These are phyloP conservation scores for Antedon bifida DNA, from an alignment of 35 echinoderm and acorn worm genomes.

Conservation along the genomic window DNA sequence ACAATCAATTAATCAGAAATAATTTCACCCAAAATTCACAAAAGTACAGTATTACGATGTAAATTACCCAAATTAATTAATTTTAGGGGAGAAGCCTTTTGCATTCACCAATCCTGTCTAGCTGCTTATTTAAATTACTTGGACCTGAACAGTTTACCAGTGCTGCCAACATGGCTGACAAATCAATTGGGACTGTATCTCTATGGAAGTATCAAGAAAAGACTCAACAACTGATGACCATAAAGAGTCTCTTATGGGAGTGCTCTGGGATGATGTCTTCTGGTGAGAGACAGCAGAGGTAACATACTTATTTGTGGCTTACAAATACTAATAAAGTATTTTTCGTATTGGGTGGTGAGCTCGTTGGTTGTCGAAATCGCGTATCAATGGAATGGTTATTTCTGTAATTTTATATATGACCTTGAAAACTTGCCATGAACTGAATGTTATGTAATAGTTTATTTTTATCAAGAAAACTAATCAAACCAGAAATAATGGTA, in stretches of 20 bases:
- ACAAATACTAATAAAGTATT: too few species aligned
- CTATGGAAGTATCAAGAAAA: slow-evolving; percentile 52
- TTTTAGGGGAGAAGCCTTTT: not conserved
- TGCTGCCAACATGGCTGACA: not conserved
- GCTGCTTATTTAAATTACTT: not conserved
- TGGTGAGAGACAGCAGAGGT: not conserved
- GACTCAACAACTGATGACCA: slow-evolving; percentile 30
- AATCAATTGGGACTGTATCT: slow-evolving; percentile 9
- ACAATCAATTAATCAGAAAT: too few species aligned
- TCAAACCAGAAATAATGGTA: too few species aligned
- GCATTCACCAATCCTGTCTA: not conserved
- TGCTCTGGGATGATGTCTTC: slow-evolving; percentile 25
- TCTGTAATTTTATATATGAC: too few species aligned
- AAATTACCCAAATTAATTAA: not conserved
- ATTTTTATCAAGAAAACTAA: too few species aligned
- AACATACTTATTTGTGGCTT: not conserved
- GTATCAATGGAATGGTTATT: too few species aligned
- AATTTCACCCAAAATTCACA: too few species aligned
- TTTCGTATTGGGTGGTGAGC: too few species aligned
- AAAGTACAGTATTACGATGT: not conserved
- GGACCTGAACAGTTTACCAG: not conserved
- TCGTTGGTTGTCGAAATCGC: too few species aligned
- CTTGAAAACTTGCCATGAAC: too few species aligned
- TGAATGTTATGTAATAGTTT: too few species aligned
- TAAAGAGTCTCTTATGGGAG: slow-evolving; percentile 47